Percentiles rank a stretch among this genome's conserved stretches.
Conservation (phyloP, 2,797 vertebrate species). For the Acipenser oxyrinchus region DNA sequence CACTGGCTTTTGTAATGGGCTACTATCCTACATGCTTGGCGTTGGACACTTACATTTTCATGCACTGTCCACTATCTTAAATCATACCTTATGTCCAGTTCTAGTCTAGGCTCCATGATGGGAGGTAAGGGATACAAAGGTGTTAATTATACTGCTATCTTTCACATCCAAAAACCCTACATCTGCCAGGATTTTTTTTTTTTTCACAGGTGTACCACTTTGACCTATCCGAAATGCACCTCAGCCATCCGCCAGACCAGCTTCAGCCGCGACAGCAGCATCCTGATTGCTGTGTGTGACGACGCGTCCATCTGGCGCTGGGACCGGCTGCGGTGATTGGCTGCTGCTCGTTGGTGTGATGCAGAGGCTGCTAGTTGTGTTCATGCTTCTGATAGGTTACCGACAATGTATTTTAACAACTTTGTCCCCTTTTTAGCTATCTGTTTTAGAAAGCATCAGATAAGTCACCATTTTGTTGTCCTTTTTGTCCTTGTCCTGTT, state of each 20-base stretch:
- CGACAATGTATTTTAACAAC: background rate
- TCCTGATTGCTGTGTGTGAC: slow-evolving; percentile 93
- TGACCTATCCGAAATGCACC: slow-evolving; percentile 88
- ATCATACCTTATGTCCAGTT: no score
- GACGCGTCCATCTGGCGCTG: slow-evolving; percentile 98
- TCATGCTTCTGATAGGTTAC: background rate
- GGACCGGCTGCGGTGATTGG: slow-evolving; percentile 83
- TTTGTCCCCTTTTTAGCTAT: background rate
- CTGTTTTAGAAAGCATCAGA: slow-evolving; percentile 2
- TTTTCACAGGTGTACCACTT: slow-evolving; percentile 76
- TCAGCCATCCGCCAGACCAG: slow-evolving; percentile 95
- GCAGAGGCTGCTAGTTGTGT: background rate
- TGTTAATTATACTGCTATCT: no score
- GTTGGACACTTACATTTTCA: no score
- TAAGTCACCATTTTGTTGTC: slow-evolving; percentile 1
- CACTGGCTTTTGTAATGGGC: no score
- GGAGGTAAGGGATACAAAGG: no score
- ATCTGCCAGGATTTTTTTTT: slow-evolving; percentile 18
- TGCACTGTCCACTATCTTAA: no score
- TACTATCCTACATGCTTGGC: no score
- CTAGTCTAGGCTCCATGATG: no score
- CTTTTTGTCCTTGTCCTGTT: slow-evolving; percentile 8
- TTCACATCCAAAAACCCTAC: no score
- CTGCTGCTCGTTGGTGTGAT: no score
- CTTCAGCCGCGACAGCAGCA: slow-evolving; percentile 95